Evolutionary conservation across 2,888 invertebrate species (phyloP), one percentile per base, ranked within the genome.

Genomic region (Callimorpha dominula): DNA sequence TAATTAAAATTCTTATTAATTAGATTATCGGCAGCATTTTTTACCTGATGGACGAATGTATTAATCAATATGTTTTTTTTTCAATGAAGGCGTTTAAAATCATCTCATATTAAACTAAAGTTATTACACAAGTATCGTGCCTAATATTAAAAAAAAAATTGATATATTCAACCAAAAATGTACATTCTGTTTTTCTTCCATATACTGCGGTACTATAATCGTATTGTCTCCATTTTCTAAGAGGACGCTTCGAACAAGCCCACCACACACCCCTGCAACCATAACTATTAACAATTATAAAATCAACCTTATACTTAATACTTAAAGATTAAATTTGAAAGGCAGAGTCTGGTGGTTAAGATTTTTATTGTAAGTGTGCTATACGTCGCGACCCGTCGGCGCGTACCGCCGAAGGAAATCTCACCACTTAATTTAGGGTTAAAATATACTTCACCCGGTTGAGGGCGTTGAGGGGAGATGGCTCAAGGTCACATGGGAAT

Each of bases 141-240:
- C 12, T 31, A 31, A 31, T 1, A 1, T 46, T 46, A 46, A 46
- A 46, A 8, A 46, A 31, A 20, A 12, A 4, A 9, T 31, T 6
- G 20, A 60, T 31, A 31, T 60, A 14, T 14, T 57, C 0, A 50
- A 50, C 5, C 40, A 65, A 50, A 50, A 15, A 65, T 17, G 15
- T 43, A 17, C 1, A 54, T 20, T 92, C 90, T 89, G 20, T 78
- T 71, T 75, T 70, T 71, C 74, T 67, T 5, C 0, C 83, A 78
- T 90, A 86, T 91, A 92, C 94, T 93, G 79, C 77, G 81, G 76
- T 87, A 89, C 89, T 90, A 91, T 93, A 92, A 94, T 94, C 92
- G 91, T 92, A 92, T 93, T 92, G 92, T 94, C 94, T 94, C 92
- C 91, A 91, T 93, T 94, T 94, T 94, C 91, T 92, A 91, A 94